These are phyloP conservation scores for Brachionus paranguensis DNA, from an alignment of 1,140 invertebrate genomes.

Conservation along the genomic window DNA sequence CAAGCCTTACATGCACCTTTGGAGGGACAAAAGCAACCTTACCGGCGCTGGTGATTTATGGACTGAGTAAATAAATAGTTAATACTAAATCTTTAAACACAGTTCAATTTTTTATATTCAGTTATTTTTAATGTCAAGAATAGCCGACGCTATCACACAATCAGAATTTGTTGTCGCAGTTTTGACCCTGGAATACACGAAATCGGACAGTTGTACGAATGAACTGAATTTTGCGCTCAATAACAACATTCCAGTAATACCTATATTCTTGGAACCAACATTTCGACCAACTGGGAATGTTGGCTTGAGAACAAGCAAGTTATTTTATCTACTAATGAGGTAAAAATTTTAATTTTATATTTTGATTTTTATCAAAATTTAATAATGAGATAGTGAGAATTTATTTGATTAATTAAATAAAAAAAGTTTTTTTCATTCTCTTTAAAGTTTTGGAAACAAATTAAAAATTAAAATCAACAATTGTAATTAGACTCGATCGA, in stretches of 20 bases:
- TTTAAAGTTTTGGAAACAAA: no score
- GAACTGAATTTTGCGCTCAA: conserved; percentile 34
- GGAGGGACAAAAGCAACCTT: conserved; percentile 25
- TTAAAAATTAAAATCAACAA: no score
- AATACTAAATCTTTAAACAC: background rate
- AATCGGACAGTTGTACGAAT: conserved; percentile 35
- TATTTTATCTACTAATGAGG: conserved; percentile 25
- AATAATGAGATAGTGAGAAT: no score
- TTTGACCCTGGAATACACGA: conserved; percentile 2
- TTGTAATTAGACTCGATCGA: no score
- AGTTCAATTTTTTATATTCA: conserved; percentile 29
- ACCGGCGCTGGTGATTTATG: conserved; percentile 26
- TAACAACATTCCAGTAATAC: conserved; percentile 13
- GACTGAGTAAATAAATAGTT: conserved; percentile 38
- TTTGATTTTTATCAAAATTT: background rate
- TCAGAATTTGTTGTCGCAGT: conserved; percentile 30
- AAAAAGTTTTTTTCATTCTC: no score
- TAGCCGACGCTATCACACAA: conserved; percentile 21
- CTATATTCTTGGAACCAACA: background rate
- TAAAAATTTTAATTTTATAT: background rate
- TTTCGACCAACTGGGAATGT: conserved; percentile 35
- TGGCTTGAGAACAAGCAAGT: conserved; percentile 29
- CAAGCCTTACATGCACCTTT: conserved; percentile 12
- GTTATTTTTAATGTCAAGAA: conserved; percentile 37
- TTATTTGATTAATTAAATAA: no score